These are phyloP conservation scores for Leptopilina syphax DNA, from an alignment of 2,888 invertebrate genomes.

Conservation along the genomic window DNA sequence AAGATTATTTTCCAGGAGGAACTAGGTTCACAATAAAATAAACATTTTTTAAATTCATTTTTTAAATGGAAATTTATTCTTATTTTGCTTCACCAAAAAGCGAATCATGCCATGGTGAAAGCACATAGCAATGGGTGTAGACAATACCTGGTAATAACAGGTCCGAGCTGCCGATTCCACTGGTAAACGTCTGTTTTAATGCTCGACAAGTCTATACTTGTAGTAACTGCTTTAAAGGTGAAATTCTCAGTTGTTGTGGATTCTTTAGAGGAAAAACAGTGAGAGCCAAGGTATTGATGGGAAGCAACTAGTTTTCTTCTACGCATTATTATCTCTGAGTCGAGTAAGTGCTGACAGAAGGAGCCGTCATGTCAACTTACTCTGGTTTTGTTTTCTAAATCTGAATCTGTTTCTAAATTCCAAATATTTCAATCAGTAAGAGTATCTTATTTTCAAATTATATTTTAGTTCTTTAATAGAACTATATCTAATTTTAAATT, in stretches of 20 bases:
- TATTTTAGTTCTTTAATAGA: too few species aligned
- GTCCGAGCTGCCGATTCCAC: slow-evolving; percentile 49
- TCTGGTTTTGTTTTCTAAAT: slow-evolving; percentile 33
- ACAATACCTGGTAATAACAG: slow-evolving; percentile 1
- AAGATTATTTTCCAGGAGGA: too few species aligned
- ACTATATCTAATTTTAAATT: too few species aligned
- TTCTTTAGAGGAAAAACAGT: slow-evolving; percentile 10
- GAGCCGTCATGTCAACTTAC: slow-evolving; percentile 26
- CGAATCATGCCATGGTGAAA: not conserved
- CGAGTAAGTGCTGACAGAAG: slow-evolving; percentile 13
- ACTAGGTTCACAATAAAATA: too few species aligned
- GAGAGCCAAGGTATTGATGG: slow-evolving; percentile 26
- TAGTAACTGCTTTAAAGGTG: slow-evolving; percentile 58
- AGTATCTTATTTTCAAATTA: not conserved
- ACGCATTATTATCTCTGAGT: slow-evolving; percentile 64
- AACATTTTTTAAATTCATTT: too few species aligned
- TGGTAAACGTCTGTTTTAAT: slow-evolving; percentile 62
- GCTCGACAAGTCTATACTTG: slow-evolving; percentile 63
- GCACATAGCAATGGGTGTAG: slow-evolving; percentile 1
- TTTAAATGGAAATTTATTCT: not conserved
- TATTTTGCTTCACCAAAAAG: not conserved
- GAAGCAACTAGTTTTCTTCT: slow-evolving; percentile 64
- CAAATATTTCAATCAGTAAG: not conserved
- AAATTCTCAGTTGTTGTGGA: slow-evolving; percentile 53
- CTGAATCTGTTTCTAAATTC: slow-evolving; percentile 1